Evolutionary conservation across 2,888 invertebrate genomes (phyloP), one percentile per base, ranked within the genome.

Genomic region (Embidobia sp.): DNA sequence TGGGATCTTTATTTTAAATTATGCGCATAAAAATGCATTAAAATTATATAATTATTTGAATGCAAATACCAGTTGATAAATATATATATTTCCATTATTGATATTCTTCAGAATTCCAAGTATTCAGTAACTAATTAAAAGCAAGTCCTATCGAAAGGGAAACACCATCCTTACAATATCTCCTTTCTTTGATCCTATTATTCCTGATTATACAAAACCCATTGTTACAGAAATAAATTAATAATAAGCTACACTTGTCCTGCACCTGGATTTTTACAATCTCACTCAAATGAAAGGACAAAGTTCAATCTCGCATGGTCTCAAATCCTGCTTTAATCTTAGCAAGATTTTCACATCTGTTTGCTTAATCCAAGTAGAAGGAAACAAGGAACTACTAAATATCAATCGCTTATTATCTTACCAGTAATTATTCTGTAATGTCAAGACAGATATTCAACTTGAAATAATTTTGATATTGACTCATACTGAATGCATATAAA

Each of bases 161-260:
- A 22, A 3, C 3, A 22, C 6, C 6, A 57, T 57, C 29, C 40
- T 1, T 57, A 6, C 8, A 10, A 10, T 19, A 37, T 8, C 15
- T 53, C 35, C 11, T 40, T 13, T 16, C 13, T 22, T 44, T 61
- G 42, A 44, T 51, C 42, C 18, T 42, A 27, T 64, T 64, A 22
- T 15, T 51, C 10, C 5, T 31, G 42, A 51, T 51, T 33, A 31
- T 49, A 53, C 44, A 46, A 48, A 55, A 48, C 48, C 48, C 40
- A 67, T 67, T 67, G 55, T 67, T 57, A 7, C 11, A 19, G 19
- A 35, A 29, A 7, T 29, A 48, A 67, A 57, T 55, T 66, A 51
- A 49, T 26, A 49, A 66, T 46, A 55, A 66, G 26, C 26, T 11
- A 13, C 46, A 55, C 13, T 55, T 53, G 27, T 29, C 29, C 35